Base-by-base conservation (phyloP, 2,888 invertebrate species). In the Odontothrips loti region DNA sequence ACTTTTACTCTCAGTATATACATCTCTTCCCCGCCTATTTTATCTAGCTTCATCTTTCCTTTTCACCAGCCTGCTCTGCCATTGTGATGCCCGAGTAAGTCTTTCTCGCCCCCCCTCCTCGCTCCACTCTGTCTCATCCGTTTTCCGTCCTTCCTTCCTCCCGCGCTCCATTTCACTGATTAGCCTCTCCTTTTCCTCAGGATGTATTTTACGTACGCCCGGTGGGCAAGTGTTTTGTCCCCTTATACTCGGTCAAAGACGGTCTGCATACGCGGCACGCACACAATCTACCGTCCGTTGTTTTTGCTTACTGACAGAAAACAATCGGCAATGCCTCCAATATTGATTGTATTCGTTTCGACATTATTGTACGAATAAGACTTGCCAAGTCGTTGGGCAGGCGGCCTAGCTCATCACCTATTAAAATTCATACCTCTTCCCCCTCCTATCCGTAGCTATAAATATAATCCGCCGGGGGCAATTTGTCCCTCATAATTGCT, bases 401-500 rank as follows among this genome's bases (percentile, higher is more conserved):
- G n/a, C n/a, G n/a, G n/a, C n/a, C n/a, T n/a, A n/a, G n/a, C n/a
- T n/a, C n/a, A n/a, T n/a, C n/a, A n/a, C n/a, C n/a, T n/a, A n/a
- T n/a, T n/a, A n/a, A n/a, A n/a, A n/a, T n/a, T n/a, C n/a, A n/a
- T n/a, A n/a, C n/a, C n/a, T n/a, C n/a, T n/a, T n/a, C 48, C 15
- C 48, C 6, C n/a, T 68, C 68, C 23, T n/a, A 68, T 68, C 68
- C 68, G 23, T 20, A 68, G n/a, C 68, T 68, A 68, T 68, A 68
- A 68, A 68, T 68, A n/a, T 68, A 68, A 68, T 68, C 68, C 68
- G 68, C 23, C 68, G 68, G 23, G 68, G 68, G 68, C 68, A 68
- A 68, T 68, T 68, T 68, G 68, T 68, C 68, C 68, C 68, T 68
- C 68, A 68, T 68, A 68, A 68, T 68, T 68, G 68, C 68, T n/a